Conservation (phyloP, 2,797 vertebrate species). For the Fundulus diaphanus region DNA sequence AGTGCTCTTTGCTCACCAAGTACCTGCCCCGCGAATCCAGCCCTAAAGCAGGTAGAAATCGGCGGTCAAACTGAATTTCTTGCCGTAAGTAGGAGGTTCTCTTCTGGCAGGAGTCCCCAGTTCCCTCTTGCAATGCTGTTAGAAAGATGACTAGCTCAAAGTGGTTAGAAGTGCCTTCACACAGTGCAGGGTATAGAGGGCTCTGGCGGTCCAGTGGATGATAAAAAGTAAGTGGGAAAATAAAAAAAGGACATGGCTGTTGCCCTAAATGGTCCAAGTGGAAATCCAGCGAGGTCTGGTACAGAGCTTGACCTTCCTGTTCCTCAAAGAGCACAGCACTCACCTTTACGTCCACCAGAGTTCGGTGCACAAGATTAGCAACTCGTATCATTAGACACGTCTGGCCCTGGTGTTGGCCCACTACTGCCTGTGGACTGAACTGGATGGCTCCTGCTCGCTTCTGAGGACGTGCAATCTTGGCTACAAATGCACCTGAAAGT, state of each 20-base stretch:
- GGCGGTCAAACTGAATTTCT: slow-evolving; percentile 90
- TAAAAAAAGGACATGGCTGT: slow-evolving; percentile 91
- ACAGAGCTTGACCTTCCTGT: slow-evolving; percentile 85
- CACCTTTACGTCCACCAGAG: slow-evolving; percentile 89
- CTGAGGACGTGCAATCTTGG: slow-evolving; percentile 96
- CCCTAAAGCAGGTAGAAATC: slow-evolving; percentile 84
- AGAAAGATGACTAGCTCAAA: slow-evolving; percentile 95
- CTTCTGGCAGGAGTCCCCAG: slow-evolving; percentile 92
- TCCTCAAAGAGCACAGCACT: slow-evolving; percentile 93
- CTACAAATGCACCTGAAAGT: slow-evolving; percentile 93
- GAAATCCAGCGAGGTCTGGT: slow-evolving; percentile 93
- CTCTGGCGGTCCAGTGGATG: slow-evolving; percentile 88
- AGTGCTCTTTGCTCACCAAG: slow-evolving; percentile 89
- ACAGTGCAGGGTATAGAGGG: slow-evolving; percentile 86
- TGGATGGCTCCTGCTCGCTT: slow-evolving; percentile 91
- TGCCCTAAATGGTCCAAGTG: slow-evolving; percentile 84
- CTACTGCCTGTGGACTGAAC: slow-evolving; percentile 90
- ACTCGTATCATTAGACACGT: slow-evolving; percentile 90
- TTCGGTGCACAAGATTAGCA: slow-evolving; percentile 88
- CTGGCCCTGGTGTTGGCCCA: slow-evolving; percentile 87
- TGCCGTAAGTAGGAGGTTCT: slow-evolving; percentile 94
- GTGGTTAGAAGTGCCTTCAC: slow-evolving; percentile 80
- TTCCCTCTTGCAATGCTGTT: slow-evolving; percentile 92
- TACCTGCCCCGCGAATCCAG: slow-evolving; percentile 86
- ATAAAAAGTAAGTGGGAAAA: slow-evolving; percentile 93